Conservation (phyloP, 2,113 vertebrate species). For the Gavialis gangeticus region DNA sequence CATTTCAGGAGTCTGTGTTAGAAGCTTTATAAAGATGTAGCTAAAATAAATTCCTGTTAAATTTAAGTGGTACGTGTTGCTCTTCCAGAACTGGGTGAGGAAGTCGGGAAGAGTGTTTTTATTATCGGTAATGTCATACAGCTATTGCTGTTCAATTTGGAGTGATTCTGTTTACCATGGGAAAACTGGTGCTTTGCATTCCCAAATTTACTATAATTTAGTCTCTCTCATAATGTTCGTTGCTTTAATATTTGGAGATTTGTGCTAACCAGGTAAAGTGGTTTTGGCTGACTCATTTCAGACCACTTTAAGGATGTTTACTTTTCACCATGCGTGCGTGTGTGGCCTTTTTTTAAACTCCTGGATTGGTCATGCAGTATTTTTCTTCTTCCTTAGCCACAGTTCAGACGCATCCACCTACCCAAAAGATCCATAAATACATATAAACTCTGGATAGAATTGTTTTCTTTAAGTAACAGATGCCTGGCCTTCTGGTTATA, state of each 20-base stretch:
- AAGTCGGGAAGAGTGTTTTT: constrained; percentile 15
- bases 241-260: constrained; percentile 65
- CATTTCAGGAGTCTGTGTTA: neutral
- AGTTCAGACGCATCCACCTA: constrained; percentile 36
- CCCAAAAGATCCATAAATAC: constrained; percentile 65
- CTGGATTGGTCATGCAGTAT: constrained; percentile 5
- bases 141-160: constrained; percentile 42
- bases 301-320: constrained; percentile 57
- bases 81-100: neutral
- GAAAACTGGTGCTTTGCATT: neutral
- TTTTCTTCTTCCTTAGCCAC: constrained; percentile 27
- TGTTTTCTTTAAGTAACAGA: constrained; percentile 55
- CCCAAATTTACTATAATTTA: constrained; percentile 56
- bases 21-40: neutral
- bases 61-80: neutral
- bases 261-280: constrained; percentile 36
- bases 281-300: constrained; percentile 56
- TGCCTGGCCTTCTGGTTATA: neutral
- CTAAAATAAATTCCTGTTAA: neutral
- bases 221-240: constrained; percentile 52
- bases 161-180: constrained; percentile 40
- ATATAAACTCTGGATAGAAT: constrained; percentile 9
- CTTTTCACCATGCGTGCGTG: constrained; percentile 35
- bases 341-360: neutral
- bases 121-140: neutral